These are phyloP conservation scores for Aramus guarauna DNA, from an alignment of 2,113 vertebrate species.

Conservation along the genomic window DNA sequence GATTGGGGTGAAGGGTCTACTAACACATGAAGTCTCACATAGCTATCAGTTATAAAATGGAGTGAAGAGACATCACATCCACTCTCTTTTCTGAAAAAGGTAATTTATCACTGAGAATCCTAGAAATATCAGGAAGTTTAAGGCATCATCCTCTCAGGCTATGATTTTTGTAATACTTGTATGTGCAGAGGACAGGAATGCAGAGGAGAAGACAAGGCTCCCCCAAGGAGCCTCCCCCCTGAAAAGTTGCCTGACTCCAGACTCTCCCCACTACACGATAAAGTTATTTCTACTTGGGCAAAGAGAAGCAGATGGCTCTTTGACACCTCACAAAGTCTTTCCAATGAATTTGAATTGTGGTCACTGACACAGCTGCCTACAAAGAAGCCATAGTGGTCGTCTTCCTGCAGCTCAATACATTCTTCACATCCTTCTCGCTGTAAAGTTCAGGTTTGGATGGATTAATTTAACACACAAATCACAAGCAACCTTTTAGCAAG, in stretches of 20 bases:
- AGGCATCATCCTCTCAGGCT: not conserved
- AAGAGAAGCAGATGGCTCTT: not conserved
- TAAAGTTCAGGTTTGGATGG: not conserved
- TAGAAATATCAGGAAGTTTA: not conserved
- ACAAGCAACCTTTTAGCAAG: not conserved
- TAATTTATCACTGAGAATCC: not conserved
- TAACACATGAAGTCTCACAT: not conserved
- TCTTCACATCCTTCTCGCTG: not conserved
- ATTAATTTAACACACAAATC: not conserved
- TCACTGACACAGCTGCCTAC: not conserved
- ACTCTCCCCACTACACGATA: not conserved
- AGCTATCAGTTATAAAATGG: not conserved
- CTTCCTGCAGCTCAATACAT: not conserved
- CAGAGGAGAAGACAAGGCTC: not conserved
- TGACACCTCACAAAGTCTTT: not conserved
- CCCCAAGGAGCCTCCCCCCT: too few species aligned
- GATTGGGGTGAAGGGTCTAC: not conserved
- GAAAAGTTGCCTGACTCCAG: not conserved
- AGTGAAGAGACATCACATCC: not conserved
- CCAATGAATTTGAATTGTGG: not conserved
- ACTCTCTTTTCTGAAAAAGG: not conserved
- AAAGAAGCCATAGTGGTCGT: not conserved
- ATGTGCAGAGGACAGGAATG: accelerated
- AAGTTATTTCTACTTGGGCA: not conserved
- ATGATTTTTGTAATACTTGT: accelerated